These are phyloP conservation scores for Drosophila sp. DNA, from an alignment of 1,140 invertebrate genomes.

Conservation along the genomic window DNA sequence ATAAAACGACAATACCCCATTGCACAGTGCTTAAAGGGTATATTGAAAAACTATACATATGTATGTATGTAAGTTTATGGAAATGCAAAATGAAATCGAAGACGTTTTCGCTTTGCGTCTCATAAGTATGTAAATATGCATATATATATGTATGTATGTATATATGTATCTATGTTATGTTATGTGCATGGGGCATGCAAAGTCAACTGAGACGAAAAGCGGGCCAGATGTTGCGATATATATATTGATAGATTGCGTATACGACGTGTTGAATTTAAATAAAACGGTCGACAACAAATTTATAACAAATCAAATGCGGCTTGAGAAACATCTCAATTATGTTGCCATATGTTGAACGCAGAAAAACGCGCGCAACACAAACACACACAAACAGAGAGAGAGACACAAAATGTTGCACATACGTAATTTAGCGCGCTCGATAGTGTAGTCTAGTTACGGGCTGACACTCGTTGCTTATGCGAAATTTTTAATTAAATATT, in stretches of 20 bases:
- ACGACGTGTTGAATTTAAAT: slow-evolving; percentile 48
- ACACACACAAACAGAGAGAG: slow-evolving; percentile 15
- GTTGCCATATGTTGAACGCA: slow-evolving; percentile 70
- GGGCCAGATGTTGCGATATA: slow-evolving; percentile 43
- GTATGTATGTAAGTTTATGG: slow-evolving; percentile 17
- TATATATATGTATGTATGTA: neutral
- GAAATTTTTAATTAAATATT: slow-evolving; percentile 34
- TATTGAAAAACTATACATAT: slow-evolving; percentile 18
- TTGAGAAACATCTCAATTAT: slow-evolving; percentile 59
- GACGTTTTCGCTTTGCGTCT: slow-evolving; percentile 28
- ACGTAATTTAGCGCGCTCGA: neutral
- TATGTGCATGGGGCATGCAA: neutral
- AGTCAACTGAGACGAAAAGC: slow-evolving; percentile 23
- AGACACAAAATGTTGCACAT: neutral
- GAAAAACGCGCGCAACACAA: slow-evolving; percentile 70
- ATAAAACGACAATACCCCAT: neutral
- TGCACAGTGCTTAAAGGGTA: neutral
- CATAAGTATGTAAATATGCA: neutral
- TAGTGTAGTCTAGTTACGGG: slow-evolving; percentile 47
- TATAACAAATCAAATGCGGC: slow-evolving; percentile 36
- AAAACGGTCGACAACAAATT: slow-evolving; percentile 6
- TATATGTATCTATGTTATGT: neutral
- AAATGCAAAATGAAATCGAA: slow-evolving; percentile 37
- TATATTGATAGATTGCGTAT: slow-evolving; percentile 33
- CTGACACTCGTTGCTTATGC: slow-evolving; percentile 29